Conservation (phyloP, 2,797 vertebrate species). For the Phyllotis vaccarum region DNA sequence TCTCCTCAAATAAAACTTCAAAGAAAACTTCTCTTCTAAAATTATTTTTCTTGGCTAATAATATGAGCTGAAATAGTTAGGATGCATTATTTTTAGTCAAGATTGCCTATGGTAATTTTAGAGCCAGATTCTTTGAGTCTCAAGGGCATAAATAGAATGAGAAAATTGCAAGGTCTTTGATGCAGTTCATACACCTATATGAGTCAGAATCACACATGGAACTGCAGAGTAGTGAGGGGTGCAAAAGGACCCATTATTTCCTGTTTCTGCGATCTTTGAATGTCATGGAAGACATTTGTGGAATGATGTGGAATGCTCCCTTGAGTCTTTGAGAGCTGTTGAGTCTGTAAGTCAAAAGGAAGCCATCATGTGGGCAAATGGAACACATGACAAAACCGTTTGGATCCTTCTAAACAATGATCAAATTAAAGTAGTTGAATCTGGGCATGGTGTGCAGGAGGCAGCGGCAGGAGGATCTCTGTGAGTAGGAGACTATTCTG, state of each 20-base stretch:
- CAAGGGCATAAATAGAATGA: neutral
- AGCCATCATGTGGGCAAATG: neutral
- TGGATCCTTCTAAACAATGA: neutral
- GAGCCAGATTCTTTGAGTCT: neutral
- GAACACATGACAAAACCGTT: neutral
- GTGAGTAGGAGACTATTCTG: neutral
- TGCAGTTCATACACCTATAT: neutral
- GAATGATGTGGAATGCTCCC: neutral
- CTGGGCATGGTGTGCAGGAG: neutral
- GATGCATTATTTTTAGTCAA: constrained; percentile 2
- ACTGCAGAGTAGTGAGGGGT: neutral
- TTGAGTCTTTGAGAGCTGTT: neutral
- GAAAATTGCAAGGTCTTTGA: neutral
- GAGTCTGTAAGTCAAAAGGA: neutral
- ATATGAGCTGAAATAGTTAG: constrained; percentile 17
- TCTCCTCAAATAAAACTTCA: constrained; percentile 39
- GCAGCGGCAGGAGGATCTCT: neutral
- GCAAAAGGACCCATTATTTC: neutral
- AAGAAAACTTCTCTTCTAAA: constrained; percentile 31
- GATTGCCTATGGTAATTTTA: neutral
- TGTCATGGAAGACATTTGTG: constrained; percentile 2
- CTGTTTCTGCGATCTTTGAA: neutral
- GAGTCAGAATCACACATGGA: neutral
- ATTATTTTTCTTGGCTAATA: constrained; percentile 2
- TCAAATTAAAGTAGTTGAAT: neutral